These are phyloP conservation scores for Acheta domesticus DNA, from an alignment of 2,888 invertebrate genomes.

Conservation along the genomic window DNA sequence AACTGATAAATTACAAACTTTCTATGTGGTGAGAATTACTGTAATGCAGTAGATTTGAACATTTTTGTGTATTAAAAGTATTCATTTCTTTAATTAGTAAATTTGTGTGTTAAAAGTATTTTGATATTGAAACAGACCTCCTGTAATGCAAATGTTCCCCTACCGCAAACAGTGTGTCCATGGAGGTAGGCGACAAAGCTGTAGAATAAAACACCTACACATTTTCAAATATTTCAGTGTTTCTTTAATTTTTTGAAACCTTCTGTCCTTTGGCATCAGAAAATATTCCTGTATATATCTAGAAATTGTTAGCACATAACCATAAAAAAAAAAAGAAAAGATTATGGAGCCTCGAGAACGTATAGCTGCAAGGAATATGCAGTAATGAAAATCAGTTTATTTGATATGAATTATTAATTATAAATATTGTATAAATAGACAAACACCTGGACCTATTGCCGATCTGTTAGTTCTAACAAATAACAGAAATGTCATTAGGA, in stretches of 20 bases:
- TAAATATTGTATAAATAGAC: no score
- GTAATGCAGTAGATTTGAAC: not conserved
- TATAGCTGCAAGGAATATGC: no score
- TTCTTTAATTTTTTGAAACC: not conserved
- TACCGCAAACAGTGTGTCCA: constrained; percentile 29
- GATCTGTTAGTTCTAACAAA: no score
- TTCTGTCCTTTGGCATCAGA: not conserved
- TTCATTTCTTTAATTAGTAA: not conserved
- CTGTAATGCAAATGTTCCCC: constrained; percentile 23
- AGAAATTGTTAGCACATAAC: no score
- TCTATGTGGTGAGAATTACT: constrained; percentile 4
- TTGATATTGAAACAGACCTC: constrained; percentile 28
- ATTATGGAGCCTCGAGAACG: no score
- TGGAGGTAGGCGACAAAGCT: constrained; percentile 32
- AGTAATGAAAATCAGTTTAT: no score
- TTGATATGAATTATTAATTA: no score
- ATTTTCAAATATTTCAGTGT: constrained; percentile 32
- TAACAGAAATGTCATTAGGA: no score
- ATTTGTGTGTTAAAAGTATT: not conserved
- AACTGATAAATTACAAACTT: constrained; percentile 12
- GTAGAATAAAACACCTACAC: constrained; percentile 36
- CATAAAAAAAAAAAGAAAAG: no score
- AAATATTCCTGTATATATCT: no score
- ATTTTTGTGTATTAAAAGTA: not conserved
- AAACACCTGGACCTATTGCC: no score